phyloP scores from a whole-genome alignment of 2,113 vertebrate species.

The Sylvicapra grimmia region DNA sequence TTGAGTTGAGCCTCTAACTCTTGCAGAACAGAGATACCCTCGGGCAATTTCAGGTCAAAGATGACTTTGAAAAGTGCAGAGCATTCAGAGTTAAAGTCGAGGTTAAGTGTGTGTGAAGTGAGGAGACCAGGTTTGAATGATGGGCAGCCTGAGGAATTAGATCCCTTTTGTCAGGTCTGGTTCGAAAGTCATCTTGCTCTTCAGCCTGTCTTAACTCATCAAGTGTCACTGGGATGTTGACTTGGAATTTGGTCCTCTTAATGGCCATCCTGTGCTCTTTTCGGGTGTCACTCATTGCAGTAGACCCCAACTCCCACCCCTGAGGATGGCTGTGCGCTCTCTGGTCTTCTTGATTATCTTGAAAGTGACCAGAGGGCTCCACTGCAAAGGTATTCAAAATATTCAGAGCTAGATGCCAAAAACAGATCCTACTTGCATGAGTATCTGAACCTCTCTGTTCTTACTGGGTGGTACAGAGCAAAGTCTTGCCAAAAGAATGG shows the following conservation, averaged over 20 bases:
- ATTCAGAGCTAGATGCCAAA: background rate
- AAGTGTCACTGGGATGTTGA: background rate
- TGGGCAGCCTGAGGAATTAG: background rate
- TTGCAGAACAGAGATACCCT: slow-evolving; percentile 59
- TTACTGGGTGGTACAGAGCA: background rate
- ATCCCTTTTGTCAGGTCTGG: background rate
- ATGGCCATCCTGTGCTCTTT: background rate
- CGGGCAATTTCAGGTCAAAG: slow-evolving; percentile 60
- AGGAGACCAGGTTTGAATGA: slow-evolving; percentile 42
- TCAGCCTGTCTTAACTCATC: background rate
- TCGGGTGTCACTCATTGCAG: background rate
- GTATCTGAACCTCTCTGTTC: background rate
- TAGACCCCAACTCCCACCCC: background rate
- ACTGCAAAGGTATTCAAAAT: background rate
- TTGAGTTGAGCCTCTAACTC: slow-evolving; percentile 64
- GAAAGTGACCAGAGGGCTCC: background rate
- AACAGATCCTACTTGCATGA: background rate
- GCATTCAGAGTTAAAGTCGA: slow-evolving; percentile 47
- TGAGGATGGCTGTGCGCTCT: accelerated
- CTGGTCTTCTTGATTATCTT: background rate
- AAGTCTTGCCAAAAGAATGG: background rate
- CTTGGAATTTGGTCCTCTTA: background rate
- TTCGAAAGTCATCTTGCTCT: background rate
- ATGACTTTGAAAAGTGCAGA: slow-evolving; percentile 68
- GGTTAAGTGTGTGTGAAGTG: slow-evolving; percentile 57